A percentile compares a stretch with the other conserved stretches of the same genome.
Conservation (phyloP, 2,888 invertebrate genomes). For the Kryphioiulus occultus region DNA sequence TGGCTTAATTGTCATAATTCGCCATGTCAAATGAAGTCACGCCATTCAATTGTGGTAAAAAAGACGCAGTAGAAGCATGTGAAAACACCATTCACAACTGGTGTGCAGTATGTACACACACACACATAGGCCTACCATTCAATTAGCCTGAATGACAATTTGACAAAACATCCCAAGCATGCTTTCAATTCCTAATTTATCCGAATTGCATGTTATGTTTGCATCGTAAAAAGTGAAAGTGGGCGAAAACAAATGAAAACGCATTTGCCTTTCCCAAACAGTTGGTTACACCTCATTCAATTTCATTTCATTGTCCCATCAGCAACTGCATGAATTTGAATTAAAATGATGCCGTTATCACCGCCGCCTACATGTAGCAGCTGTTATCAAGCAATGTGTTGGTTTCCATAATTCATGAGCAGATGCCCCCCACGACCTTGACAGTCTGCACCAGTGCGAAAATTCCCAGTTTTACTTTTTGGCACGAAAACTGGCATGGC, state of each 20-base stretch:
- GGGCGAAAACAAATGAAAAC: neutral
- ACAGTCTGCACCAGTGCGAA: neutral
- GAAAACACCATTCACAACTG: too few relatives aligned
- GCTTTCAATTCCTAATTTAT: too few relatives aligned
- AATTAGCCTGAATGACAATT: too few relatives aligned
- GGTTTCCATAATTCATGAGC: neutral
- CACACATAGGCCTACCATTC: too few relatives aligned
- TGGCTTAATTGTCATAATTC: too few relatives aligned
- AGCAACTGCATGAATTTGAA: neutral
- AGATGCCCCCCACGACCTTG: neutral
- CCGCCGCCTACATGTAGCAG: neutral
- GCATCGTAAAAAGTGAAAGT: neutral
- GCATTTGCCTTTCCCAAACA: neutral
- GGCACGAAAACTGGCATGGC: neutral
- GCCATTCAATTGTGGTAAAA: too few relatives aligned
- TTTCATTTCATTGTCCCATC: neutral
- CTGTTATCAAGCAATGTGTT: neutral
- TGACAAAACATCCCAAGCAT: too few relatives aligned
- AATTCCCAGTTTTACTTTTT: neutral
- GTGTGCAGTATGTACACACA: too few relatives aligned
- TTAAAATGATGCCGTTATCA: neutral
- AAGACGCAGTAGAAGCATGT: too few relatives aligned
- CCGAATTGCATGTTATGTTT: neutral
- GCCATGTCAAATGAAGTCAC: too few relatives aligned
- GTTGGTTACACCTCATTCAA: too few relatives aligned